Conservation (phyloP, 2,113 vertebrate genomes). For the Noctilio leporinus region DNA sequence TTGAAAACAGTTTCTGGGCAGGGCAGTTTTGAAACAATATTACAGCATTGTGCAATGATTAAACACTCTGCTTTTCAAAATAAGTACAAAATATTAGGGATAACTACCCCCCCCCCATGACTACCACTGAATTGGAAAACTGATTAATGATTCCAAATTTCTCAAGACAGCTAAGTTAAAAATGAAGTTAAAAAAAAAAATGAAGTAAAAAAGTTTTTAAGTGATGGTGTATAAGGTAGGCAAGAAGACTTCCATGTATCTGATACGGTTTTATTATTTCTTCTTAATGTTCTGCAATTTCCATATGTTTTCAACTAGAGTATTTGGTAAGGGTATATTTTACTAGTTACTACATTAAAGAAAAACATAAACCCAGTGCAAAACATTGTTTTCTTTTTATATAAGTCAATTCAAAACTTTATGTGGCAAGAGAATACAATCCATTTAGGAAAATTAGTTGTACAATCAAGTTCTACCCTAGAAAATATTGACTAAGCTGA, state of each 20-base stretch:
- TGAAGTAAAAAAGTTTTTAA: background rate
- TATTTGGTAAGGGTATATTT: background rate
- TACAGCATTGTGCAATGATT: background rate
- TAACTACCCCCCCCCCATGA: background rate
- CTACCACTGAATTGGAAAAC: slow-evolving; percentile 18
- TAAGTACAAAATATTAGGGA: background rate
- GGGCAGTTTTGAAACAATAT: background rate
- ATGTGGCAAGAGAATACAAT: background rate
- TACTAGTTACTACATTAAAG: background rate
- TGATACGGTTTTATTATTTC: background rate
- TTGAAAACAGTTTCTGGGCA: slow-evolving; percentile 11
- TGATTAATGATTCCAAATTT: slow-evolving; percentile 1
- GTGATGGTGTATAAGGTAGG: background rate
- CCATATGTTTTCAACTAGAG: background rate
- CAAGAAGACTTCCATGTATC: background rate
- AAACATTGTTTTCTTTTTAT: background rate
- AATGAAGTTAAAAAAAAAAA: background rate
- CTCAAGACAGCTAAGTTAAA: background rate
- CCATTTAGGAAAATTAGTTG: background rate
- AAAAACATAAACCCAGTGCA: background rate
- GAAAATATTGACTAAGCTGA: background rate
- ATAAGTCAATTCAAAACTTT: background rate
- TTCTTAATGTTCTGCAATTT: background rate
- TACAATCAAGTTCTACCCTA: background rate
- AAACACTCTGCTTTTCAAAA: background rate